A percentile compares a stretch with the other conserved stretches of the same genome.
Evolutionary conservation across 2,888 invertebrate species (phyloP).

Genomic region (Acronicta aceris): DNA sequence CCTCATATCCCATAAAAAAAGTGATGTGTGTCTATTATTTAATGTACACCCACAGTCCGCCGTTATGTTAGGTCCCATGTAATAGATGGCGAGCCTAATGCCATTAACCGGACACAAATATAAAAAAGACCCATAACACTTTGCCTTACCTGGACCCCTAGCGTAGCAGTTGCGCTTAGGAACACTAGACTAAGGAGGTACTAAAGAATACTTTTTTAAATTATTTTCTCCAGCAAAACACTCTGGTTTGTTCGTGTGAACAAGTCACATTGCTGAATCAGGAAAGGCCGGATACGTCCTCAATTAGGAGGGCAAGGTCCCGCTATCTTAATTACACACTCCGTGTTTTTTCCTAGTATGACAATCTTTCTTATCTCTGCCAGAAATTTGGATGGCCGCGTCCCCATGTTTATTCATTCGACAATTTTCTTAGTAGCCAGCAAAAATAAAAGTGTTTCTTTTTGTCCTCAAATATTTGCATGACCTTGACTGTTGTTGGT

Average conservation of each 20-base stretch:
- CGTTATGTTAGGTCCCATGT: no score
- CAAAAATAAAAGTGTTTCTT: neutral
- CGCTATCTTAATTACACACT: constrained; percentile 50
- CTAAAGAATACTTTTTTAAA: constrained; percentile 7
- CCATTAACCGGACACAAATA: no score
- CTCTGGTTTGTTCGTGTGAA: constrained; percentile 29
- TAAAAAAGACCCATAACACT: no score
- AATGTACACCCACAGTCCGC: no score
- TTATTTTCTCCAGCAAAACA: constrained; percentile 21
- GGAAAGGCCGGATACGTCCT: constrained; percentile 30
- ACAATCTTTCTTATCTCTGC: constrained; percentile 37
- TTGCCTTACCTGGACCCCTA: no score
- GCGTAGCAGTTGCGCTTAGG: no score
- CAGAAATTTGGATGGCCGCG: neutral
- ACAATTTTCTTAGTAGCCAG: neutral
- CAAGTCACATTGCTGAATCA: constrained; percentile 49
- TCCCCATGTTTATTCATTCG: constrained; percentile 4
- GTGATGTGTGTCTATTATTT: no score
- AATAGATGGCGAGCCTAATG: no score
- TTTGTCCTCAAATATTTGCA: neutral
- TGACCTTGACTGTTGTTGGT: no score
- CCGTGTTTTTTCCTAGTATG: constrained; percentile 37
- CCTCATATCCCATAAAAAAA: no score
- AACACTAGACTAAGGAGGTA: no score
- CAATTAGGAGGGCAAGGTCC: constrained; percentile 42